phyloP scores from a whole-genome alignment of 1,140 invertebrate species.

The Drosophila kurseongensis region DNA sequence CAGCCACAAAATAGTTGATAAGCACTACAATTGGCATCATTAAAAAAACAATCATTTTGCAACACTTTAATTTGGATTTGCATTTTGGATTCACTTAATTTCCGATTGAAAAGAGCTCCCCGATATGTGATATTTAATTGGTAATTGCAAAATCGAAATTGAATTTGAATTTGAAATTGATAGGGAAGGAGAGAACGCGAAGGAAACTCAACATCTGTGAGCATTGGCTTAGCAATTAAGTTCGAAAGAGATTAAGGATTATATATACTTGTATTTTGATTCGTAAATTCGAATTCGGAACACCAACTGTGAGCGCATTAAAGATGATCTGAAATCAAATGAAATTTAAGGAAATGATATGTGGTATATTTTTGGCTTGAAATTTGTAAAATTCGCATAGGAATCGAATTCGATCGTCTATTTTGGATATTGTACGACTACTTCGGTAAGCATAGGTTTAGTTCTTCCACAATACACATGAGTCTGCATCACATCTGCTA shows the following conservation, averaged over 20 bases:
- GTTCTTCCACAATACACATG: constrained; percentile 35
- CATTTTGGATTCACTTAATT: constrained; percentile 63
- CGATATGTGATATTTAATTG: constrained; percentile 84
- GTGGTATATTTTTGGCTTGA: constrained; percentile 71
- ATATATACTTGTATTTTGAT: constrained; percentile 61
- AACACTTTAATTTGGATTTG: constrained; percentile 64
- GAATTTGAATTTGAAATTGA: constrained; percentile 42
- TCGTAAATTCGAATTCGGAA: constrained; percentile 33
- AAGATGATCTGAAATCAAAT: constrained; percentile 60
- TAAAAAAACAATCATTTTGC: constrained; percentile 59
- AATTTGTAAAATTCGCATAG: constrained; percentile 57
- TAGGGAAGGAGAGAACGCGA: constrained; percentile 40
- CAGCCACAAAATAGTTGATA: constrained; percentile 77
- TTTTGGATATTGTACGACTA: constrained; percentile 59
- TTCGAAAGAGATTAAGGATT: constrained; percentile 52
- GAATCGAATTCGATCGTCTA: constrained; percentile 53
- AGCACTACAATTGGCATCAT: constrained; percentile 42
- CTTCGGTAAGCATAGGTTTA: constrained; percentile 75
- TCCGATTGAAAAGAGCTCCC: constrained; percentile 80
- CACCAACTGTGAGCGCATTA: constrained; percentile 75
- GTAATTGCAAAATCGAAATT: constrained; percentile 58
- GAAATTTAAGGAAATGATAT: constrained; percentile 54
- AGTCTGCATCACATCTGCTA: constrained; percentile 45
- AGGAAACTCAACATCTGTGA: constrained; percentile 71
- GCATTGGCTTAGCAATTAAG: constrained; percentile 76